Evolutionary conservation across 2,888 invertebrate species (phyloP).

Genomic region (Eristalinus sepulchralis): DNA sequence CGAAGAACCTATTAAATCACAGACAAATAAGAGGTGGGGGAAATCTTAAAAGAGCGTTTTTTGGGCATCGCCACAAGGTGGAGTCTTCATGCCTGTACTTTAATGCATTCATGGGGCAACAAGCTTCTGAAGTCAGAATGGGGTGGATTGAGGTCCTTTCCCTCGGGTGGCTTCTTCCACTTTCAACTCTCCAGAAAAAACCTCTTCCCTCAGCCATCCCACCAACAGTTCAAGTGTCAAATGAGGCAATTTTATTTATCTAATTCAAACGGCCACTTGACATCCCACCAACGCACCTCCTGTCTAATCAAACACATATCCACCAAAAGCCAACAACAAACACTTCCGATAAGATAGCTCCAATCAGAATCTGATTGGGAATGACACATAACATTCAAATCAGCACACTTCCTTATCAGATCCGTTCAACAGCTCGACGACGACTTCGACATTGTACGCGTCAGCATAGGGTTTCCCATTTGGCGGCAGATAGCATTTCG

Average conservation of each 20-base stretch:
- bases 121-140: too few relatives aligned
- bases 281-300: neutral
- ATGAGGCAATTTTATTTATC: neutral
- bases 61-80: too few relatives aligned
- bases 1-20: too few relatives aligned
- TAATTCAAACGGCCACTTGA: neutral
- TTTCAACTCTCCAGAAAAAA: neutral
- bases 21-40: too few relatives aligned
- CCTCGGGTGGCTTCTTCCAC: too few relatives aligned
- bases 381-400: slow-evolving; percentile 1
- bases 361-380: slow-evolving; percentile 8
- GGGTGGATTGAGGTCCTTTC: too few relatives aligned
- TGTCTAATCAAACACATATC: neutral
- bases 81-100: too few relatives aligned
- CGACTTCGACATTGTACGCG: neutral
- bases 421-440: neutral
- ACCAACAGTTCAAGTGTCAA: neutral
- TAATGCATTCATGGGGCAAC: too few relatives aligned
- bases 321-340: neutral
- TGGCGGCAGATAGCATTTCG: neutral
- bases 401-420: slow-evolving; percentile 5
- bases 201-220: neutral
- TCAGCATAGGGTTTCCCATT: too few relatives aligned
- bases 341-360: neutral
- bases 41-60: too few relatives aligned